Conservation (phyloP, 2,113 vertebrate genomes). For the Sceloporus tristichus region DNA sequence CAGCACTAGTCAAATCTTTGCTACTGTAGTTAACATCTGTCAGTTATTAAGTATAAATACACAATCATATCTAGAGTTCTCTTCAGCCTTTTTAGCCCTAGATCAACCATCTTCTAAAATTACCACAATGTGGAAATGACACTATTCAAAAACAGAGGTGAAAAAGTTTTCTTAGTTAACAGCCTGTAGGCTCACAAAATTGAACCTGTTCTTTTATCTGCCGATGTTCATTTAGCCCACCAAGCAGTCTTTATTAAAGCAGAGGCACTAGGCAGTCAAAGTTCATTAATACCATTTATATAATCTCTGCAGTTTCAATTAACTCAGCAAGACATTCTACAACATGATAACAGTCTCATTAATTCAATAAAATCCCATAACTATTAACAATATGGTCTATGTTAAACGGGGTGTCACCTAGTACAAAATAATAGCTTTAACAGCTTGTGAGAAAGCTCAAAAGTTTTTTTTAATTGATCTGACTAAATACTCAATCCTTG, state of each 20-base stretch:
- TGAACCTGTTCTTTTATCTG: constrained; percentile 89
- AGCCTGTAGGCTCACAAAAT: constrained; percentile 86
- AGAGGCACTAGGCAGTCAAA: constrained; percentile 87
- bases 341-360: constrained; percentile 90
- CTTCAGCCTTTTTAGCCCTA: constrained; percentile 37
- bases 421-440: constrained; percentile 89
- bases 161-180: constrained; percentile 80
- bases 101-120: constrained; percentile 43
- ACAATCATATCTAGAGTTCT: not conserved
- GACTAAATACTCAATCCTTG: constrained; percentile 78
- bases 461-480: constrained; percentile 72
- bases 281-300: constrained; percentile 92
- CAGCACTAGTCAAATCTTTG: not conserved
- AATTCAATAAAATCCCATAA: constrained; percentile 91
- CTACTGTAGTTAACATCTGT: not conserved
- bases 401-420: constrained; percentile 90
- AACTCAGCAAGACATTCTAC: constrained; percentile 89
- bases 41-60: constrained; percentile 43
- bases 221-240: constrained; percentile 89
- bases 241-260: constrained; percentile 90
- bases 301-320: constrained; percentile 90
- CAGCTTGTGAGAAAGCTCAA: constrained; percentile 85
- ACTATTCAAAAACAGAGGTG: constrained; percentile 77
- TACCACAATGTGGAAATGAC: constrained; percentile 49
- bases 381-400: constrained; percentile 91